phyloP scores from a whole-genome alignment of 2,797 vertebrate species.

The Sardinella longiceps region DNA sequence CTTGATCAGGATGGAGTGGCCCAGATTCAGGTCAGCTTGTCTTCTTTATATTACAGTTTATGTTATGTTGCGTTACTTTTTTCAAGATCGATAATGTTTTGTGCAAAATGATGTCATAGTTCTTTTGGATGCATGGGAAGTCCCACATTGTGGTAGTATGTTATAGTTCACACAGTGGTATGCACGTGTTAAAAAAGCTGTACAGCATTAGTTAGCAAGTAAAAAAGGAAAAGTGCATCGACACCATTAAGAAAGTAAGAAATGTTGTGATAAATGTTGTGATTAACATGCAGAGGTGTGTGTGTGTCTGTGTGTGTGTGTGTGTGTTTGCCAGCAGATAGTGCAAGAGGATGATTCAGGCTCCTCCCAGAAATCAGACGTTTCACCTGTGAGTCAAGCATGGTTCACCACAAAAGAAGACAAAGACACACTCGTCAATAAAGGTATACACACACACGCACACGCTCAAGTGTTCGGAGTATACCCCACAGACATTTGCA shows the following conservation, averaged over 20 bases:
- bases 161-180: not conserved
- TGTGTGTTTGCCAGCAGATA: conserved; percentile 71
- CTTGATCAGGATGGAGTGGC: conserved; percentile 86
- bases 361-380: conserved; percentile 81
- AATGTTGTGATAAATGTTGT: not conserved
- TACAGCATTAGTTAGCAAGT: too few species aligned
- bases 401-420: conserved; percentile 99
- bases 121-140: not conserved
- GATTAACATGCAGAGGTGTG: too few species aligned
- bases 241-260: too few species aligned
- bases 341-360: conserved; percentile 84
- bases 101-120: not conserved
- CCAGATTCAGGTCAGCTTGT: conserved; percentile 86
- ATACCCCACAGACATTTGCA: too few species aligned
- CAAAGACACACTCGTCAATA: conserved; percentile 96
- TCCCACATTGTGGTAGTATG: not conserved
- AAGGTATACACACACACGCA: conserved; percentile 75
- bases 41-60: too few species aligned
- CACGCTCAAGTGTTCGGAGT: too few species aligned
- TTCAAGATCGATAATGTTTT: not conserved
- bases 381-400: conserved; percentile 94
- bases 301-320: not conserved
- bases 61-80: not conserved
- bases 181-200: not conserved
- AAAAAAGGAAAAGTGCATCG: too few species aligned